Evolutionary conservation across 2,113 vertebrate species (phyloP).

Genomic region (Gnathonemus echidnorhynchus): DNA sequence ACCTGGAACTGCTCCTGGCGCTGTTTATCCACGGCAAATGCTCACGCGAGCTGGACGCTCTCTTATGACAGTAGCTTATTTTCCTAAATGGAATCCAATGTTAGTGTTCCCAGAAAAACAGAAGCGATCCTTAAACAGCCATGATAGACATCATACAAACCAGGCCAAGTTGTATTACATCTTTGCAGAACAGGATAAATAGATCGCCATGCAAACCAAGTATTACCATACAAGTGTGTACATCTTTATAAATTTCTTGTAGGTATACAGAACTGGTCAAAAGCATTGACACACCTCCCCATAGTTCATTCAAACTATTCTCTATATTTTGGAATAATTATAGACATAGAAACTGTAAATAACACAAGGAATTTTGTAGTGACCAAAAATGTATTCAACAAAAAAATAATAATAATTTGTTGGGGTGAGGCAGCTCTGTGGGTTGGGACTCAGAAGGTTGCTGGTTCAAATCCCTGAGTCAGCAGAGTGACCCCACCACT

Average conservation of each 20-base stretch:
- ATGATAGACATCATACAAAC: constrained; percentile 54
- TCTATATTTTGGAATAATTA: not conserved
- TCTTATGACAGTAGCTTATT: constrained; percentile 44
- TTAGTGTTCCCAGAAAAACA: constrained; percentile 38
- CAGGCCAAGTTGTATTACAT: constrained; percentile 33
- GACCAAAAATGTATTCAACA: not conserved
- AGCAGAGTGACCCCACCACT: not conserved
- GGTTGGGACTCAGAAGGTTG: not conserved
- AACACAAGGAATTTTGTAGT: not conserved
- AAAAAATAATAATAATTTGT: not conserved
- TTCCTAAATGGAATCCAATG: constrained; percentile 43
- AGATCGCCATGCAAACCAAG: not conserved
- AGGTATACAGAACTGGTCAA: not conserved
- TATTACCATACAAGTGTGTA: not conserved
- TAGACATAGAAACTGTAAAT: not conserved
- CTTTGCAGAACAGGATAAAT: not conserved
- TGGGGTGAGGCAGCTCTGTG: not conserved
- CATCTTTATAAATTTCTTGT: not conserved
- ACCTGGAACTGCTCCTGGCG: constrained; percentile 27
- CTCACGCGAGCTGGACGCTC: constrained; percentile 37
- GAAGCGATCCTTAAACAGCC: constrained; percentile 44
- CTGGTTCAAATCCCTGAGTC: not conserved
- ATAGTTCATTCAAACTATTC: not conserved
- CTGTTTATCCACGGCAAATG: not conserved
- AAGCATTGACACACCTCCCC: not conserved